Evolutionary conservation across 2,113 vertebrate genomes (phyloP).

Genomic region (Petroica traversi): DNA sequence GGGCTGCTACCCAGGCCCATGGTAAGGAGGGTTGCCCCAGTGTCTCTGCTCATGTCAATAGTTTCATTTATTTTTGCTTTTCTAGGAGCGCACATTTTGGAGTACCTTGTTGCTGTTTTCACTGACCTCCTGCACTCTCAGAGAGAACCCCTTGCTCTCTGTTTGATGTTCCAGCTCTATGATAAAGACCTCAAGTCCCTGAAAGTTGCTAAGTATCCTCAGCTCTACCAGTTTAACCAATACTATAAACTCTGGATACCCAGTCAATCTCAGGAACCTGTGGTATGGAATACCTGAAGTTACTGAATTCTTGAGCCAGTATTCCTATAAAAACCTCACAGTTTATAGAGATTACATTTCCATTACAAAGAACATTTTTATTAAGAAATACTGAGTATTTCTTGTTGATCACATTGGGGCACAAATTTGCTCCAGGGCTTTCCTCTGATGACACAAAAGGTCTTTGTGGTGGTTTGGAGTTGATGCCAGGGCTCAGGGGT

Average conservation of each 20-base stretch:
- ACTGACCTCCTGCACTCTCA: constrained; percentile 91
- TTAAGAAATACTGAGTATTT: background rate
- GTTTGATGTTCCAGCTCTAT: constrained; percentile 85
- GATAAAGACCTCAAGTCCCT: constrained; percentile 80
- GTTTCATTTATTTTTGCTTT: background rate
- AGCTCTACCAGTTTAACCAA: constrained; percentile 72
- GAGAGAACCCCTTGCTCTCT: constrained; percentile 89
- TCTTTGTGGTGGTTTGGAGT: background rate
- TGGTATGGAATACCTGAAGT: constrained; percentile 72
- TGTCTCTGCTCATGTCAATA: background rate
- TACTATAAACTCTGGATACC: constrained; percentile 93
- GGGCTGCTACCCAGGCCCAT: background rate
- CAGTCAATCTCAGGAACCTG: constrained; percentile 64
- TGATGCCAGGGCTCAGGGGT: background rate
- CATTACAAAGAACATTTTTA: background rate
- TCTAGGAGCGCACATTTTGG: constrained; percentile 60
- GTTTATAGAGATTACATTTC: background rate
- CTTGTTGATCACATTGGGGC: background rate
- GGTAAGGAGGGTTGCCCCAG: background rate
- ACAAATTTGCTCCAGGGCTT: background rate
- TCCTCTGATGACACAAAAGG: background rate
- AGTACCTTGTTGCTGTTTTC: constrained; percentile 82
- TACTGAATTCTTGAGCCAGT: background rate
- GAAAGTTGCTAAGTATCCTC: constrained; percentile 44
- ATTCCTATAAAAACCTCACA: background rate